Base-by-base conservation (phyloP, 2,888 invertebrate species). In the Aporophyla nigra region DNA sequence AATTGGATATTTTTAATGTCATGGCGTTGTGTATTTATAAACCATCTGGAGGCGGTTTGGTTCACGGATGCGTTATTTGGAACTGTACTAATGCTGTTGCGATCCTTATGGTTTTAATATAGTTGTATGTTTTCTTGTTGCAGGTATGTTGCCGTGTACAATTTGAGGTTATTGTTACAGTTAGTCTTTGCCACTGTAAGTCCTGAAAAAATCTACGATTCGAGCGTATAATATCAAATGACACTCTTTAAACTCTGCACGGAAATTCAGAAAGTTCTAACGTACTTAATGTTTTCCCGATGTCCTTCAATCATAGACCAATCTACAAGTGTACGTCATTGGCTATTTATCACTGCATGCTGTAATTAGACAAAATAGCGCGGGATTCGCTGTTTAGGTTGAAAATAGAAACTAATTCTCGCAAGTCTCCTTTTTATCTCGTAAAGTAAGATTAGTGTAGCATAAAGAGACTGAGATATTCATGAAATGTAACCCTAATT, bases 1-100 rank as follows among this genome's bases (percentile, higher is more conserved):
- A 92, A 91, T 93, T 90, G 90, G 87, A 76, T 91, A 92, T 93
- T 94, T 94, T 95, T 94, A 93, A 93, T 93, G 93, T 93, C 91
- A 93, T 90, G 90, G 89, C 91, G 89, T 89, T 88, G 89, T 86
- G 84, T 95, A 94, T 95, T 94, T 93, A 93, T 94, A 94, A 93
- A 94, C 89, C 92, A 92, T 92, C 92, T 92, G 93, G 91, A 90
- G 89, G 87, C 89, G 89, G 86, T 86, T 83, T 88, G 88, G 87
- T 87, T 89, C 88, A 85, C 85, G 89, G 88, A 89, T 91, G 84
- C 85, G 88, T 86, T 90, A 88, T 90, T 90, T 89, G 73, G 76
- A 82, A 86, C 76, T 74, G 43, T 75, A 82, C 66, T 80, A 63
- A 78, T 63, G 74, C 66, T 80, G 56, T 73, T 72, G 68, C 69